phyloP scores from a whole-genome alignment of 1,140 invertebrate species.

The Phthorimaea operculella region DNA sequence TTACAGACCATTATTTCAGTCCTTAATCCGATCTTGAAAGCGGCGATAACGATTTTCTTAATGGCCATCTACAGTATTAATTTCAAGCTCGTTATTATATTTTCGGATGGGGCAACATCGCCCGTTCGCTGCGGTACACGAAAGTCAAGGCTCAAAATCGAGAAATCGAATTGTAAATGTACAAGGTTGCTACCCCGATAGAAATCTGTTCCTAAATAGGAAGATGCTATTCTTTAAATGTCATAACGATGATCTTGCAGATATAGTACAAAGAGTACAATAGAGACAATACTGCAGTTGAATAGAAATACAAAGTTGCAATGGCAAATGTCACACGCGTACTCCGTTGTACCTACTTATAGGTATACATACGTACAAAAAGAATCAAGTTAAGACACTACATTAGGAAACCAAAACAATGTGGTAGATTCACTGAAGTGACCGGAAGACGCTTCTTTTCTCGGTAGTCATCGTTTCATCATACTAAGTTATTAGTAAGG shows the following conservation, averaged over 20 bases:
- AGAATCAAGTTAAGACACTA: too few species aligned
- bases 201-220: not conserved
- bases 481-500: not conserved
- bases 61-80: not conserved
- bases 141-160: not conserved
- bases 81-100: not conserved
- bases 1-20: slow-evolving; percentile 22
- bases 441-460: too few species aligned
- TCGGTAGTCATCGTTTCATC: not conserved
- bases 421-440: too few species aligned
- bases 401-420: too few species aligned
- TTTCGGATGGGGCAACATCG: not conserved
- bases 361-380: too few species aligned
- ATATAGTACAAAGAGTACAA: too few species aligned
- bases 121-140: not conserved
- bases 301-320: too few species aligned
- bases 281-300: too few species aligned
- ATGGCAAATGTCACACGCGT: too few species aligned
- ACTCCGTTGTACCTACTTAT: too few species aligned
- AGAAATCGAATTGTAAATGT: too few species aligned
- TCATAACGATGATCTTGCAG: not conserved
- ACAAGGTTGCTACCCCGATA: not conserved
- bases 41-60: not conserved
- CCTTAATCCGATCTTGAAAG: slow-evolving; percentile 9
- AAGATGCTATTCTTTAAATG: not conserved